Percentiles rank a stretch among this genome's conserved stretches.
Evolutionary conservation across 2,797 vertebrate species (phyloP).

Genomic region (Falco concolor): DNA sequence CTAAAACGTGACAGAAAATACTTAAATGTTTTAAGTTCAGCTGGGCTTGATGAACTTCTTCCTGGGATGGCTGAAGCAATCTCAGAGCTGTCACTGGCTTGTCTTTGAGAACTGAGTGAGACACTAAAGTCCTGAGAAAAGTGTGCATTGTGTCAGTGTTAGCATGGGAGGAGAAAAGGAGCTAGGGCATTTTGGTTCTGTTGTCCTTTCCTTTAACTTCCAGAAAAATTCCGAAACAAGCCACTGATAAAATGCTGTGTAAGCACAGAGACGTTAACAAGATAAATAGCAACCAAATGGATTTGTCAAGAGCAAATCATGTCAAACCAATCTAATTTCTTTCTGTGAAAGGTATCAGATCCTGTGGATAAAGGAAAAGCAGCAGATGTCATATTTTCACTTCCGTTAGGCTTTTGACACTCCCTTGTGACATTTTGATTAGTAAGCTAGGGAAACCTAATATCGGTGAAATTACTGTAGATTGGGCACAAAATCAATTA

Average conservation of each 20-base stretch:
- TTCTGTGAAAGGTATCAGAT: background rate
- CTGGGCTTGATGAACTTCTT: background rate
- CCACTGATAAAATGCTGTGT: background rate
- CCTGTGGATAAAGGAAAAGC: background rate
- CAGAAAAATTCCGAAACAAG: background rate
- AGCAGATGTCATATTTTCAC: background rate
- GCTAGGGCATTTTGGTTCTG: background rate
- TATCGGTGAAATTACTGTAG: background rate
- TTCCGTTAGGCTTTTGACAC: background rate
- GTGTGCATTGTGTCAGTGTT: accelerated
- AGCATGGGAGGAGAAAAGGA: background rate
- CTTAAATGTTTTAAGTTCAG: background rate
- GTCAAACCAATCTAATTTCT: background rate
- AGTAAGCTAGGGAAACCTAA: background rate
- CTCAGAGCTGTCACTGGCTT: background rate
- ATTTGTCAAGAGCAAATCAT: background rate
- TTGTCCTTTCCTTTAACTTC: background rate
- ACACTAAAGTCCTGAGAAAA: background rate
- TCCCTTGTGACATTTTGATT: background rate
- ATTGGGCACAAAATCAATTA: background rate
- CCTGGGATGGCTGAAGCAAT: background rate
- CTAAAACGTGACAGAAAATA: background rate
- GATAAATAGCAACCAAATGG: background rate
- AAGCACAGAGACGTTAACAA: background rate
- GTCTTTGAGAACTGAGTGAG: background rate